These are phyloP conservation scores for Halcyon malimbica DNA, from an alignment of 2,113 vertebrate species.

Conservation along the genomic window DNA sequence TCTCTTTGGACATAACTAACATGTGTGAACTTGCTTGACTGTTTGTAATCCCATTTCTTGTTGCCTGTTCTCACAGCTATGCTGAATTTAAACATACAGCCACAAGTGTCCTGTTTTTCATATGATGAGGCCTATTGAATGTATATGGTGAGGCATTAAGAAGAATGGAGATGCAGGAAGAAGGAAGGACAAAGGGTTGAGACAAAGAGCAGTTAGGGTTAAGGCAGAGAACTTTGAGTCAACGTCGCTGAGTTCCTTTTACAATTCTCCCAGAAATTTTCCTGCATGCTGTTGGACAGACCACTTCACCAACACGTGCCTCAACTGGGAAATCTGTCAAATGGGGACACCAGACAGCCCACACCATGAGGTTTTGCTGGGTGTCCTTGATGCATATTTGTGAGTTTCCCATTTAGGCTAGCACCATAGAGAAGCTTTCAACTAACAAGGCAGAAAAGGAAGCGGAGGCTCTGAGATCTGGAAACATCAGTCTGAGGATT, in stretches of 20 bases:
- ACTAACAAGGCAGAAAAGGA: slow-evolving; percentile 8
- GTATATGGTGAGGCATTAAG: not conserved
- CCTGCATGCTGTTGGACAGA: not conserved
- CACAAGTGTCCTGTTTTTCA: not conserved
- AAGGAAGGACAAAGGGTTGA: not conserved
- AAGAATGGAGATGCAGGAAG: not conserved
- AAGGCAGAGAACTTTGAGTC: not conserved
- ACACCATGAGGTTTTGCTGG: not conserved
- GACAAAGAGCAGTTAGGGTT: not conserved
- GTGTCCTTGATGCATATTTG: not conserved
- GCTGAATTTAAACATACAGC: not conserved
- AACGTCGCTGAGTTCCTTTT: not conserved
- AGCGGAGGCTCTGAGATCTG: not conserved
- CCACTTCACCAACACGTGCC: not conserved
- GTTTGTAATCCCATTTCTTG: slow-evolving; percentile 32
- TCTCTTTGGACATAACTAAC: slow-evolving; percentile 45
- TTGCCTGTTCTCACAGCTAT: not conserved
- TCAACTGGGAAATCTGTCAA: not conserved
- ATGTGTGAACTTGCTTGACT: slow-evolving; percentile 25
- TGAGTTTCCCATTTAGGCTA: not conserved
- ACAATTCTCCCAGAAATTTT: not conserved
- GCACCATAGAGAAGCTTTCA: not conserved
- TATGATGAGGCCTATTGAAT: not conserved
- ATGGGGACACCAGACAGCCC: not conserved
- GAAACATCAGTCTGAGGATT: slow-evolving; percentile 24